phyloP scores from a whole-genome alignment of 2,113 vertebrate genomes.

The Semnopithecus entellus region DNA sequence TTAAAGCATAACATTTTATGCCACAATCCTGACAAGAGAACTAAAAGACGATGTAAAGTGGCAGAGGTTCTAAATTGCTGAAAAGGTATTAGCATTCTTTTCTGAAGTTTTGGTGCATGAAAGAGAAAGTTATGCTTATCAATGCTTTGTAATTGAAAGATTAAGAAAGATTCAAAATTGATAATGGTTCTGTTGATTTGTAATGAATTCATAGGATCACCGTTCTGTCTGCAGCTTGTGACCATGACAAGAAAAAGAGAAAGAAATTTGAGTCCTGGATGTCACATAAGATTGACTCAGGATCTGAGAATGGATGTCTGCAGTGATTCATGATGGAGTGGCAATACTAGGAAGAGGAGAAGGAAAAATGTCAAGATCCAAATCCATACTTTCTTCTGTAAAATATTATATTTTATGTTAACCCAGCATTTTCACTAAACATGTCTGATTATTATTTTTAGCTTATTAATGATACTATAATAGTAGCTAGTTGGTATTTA shows the following conservation, averaged over 20 bases:
- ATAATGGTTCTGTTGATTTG: constrained; percentile 53
- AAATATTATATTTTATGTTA: constrained; percentile 53
- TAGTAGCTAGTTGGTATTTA: constrained; percentile 60
- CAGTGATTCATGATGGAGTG: not conserved
- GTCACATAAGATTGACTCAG: not conserved
- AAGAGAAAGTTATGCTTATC: constrained; percentile 50
- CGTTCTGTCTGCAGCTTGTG: not conserved
- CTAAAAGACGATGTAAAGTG: constrained; percentile 68
- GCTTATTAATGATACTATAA: constrained; percentile 64
- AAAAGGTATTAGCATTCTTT: constrained; percentile 61
- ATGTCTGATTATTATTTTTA: constrained; percentile 60
- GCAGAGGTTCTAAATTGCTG: constrained; percentile 73
- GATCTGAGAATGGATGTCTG: not conserved
- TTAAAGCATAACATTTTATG: constrained; percentile 68
- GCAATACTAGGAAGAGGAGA: not conserved
- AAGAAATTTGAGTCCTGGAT: constrained; percentile 2
- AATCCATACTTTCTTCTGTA: not conserved
- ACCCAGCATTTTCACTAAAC: constrained; percentile 46
- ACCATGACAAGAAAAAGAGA: not conserved
- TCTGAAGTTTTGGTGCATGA: constrained; percentile 31
- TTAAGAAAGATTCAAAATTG: constrained; percentile 68
- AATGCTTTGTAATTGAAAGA: constrained; percentile 67
- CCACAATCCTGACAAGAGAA: constrained; percentile 70
- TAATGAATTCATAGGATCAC: not conserved
- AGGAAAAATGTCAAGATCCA: constrained; percentile 18